A percentile compares a stretch with the other conserved stretches of the same genome.
Evolutionary conservation across 2,797 vertebrate genomes (phyloP).

Genomic region (Silurus aristotelis): DNA sequence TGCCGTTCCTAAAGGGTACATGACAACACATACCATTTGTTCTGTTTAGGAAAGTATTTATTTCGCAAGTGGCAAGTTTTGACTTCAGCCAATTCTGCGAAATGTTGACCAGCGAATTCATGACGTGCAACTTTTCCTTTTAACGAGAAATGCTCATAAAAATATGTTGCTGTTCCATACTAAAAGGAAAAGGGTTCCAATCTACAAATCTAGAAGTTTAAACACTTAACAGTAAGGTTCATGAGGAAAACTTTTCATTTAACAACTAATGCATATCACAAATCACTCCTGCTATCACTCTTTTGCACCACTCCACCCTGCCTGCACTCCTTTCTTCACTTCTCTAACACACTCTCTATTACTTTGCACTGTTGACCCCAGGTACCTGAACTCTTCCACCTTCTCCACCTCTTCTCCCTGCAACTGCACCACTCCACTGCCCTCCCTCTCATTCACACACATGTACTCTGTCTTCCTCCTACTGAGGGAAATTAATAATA

Average conservation of each 20-base stretch:
- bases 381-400: too few relatives aligned
- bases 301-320: too few relatives aligned
- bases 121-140: background rate
- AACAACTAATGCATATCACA: background rate
- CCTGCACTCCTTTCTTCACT: too few relatives aligned
- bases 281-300: too few relatives aligned
- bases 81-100: background rate
- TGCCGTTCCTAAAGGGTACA: slow-evolving; percentile 10
- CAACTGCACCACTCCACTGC: too few relatives aligned
- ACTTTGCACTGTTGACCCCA: too few relatives aligned
- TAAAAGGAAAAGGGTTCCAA: background rate
- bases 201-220: too few relatives aligned
- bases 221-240: background rate
- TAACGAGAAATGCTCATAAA: background rate
- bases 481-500: background rate
- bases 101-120: background rate
- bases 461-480: too few relatives aligned
- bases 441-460: too few relatives aligned
- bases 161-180: background rate
- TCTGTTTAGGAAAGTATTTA: background rate
- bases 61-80: background rate
- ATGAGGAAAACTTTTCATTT: background rate
- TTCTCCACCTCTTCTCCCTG: too few relatives aligned
- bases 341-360: too few relatives aligned
- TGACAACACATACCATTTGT: slow-evolving; percentile 8